A percentile compares a stretch with the other conserved stretches of the same genome.
phyloP scores from a whole-genome alignment of 1,140 invertebrate genomes.

The Pachyrhynchus sulphureomaculatus region DNA sequence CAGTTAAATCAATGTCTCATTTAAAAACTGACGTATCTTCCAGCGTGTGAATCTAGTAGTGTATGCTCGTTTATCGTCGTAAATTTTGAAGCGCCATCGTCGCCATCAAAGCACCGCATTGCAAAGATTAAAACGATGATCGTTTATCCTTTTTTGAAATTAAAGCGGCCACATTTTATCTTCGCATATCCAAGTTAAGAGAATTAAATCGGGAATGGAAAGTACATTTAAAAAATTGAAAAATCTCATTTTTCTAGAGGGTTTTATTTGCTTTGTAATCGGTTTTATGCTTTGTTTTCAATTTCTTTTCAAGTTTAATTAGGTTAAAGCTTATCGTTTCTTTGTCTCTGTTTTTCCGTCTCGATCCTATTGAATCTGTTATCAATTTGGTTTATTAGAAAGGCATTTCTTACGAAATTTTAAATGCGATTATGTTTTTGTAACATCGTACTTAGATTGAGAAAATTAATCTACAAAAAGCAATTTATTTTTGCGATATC shows the following conservation, averaged over 20 bases:
- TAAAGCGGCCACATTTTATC: neutral
- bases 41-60: no score
- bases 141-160: neutral
- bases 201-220: conserved; percentile 7
- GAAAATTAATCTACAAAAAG: no score
- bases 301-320: conserved; percentile 14
- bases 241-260: conserved; percentile 6
- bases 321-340: conserved; percentile 2
- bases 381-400: neutral
- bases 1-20: no score
- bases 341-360: neutral
- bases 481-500: no score
- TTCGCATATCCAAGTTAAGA: conserved; percentile 5
- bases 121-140: conserved; percentile 1
- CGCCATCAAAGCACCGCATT: neutral
- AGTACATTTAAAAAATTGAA: conserved; percentile 13
- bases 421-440: no score
- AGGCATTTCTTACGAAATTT: neutral
- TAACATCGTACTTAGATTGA: no score
- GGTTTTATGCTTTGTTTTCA: conserved; percentile 12
- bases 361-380: neutral
- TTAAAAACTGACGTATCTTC: no score
- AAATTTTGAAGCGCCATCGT: neutral
- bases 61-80: neutral
- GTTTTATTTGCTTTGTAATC: neutral